Base-by-base conservation (phyloP, 2,888 invertebrate genomes). In the Eupeodes latifasciatus region DNA sequence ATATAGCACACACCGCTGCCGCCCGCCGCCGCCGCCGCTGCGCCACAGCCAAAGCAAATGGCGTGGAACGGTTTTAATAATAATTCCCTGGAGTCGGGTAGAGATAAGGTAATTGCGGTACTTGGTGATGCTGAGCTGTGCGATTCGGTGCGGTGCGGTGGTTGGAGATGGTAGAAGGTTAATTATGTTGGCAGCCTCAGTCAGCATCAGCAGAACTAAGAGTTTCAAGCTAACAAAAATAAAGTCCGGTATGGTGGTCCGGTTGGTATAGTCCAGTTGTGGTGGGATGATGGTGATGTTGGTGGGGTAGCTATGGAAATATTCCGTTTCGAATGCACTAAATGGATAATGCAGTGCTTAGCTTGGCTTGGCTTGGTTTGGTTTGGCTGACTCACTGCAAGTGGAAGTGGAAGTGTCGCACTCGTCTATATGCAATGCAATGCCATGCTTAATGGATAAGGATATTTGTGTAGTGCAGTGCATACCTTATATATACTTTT, bases 21-120 rank as follows among this genome's bases (percentile, higher is more conserved):
- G n/a, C 47, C 47, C 40, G 27, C 27, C 9, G 10, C 47, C 66
- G 49, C 34, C 14, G 12, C 69, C 51, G 51, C 44, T 14, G 34
- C 11, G 44, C 47, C 44, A 2, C 77, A 78, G 49, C 49, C n/a
- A 59, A 34, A 78, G 67, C 67, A 79, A 69, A 79, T 79, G 78
- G 80, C 81, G 83, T 47, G 87, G 77, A 83, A 84, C 57, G 51
- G 80, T 77, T 83, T 87, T 83, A 81, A 87, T 87, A 87, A 84
- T 81, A 87, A 84, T 81, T 87, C 87, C 72, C 83, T 12, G 27
- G 57, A 87, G 76, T 77, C 59, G 80, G 19, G 72, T 47, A 11
- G 72, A 84, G 87, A 87, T 87, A 84, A 87, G 77, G 87, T 83
- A 80, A 87, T 87, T 87, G 87, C 34, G 66, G 72, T 64, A 47